These are phyloP conservation scores for Anodontia alba DNA, from an alignment of 2,888 invertebrate species.

Conservation along the genomic window DNA sequence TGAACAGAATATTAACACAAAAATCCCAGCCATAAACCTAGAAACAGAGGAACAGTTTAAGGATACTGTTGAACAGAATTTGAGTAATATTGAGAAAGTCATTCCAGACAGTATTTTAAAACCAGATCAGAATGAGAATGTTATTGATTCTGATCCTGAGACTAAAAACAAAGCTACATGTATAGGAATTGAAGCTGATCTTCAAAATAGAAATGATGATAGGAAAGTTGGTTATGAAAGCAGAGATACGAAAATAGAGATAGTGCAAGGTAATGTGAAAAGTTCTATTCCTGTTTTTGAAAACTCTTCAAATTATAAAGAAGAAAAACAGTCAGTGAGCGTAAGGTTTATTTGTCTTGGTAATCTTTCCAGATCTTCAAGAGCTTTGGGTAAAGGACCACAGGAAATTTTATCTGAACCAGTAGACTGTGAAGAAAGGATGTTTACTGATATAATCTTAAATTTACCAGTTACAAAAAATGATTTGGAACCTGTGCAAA, in stretches of 20 bases:
- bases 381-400: constrained; percentile 15
- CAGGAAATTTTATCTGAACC: constrained; percentile 28
- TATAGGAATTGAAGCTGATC: too few species aligned
- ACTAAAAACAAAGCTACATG: neutral
- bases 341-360: constrained; percentile 24
- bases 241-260: neutral
- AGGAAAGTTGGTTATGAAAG: neutral
- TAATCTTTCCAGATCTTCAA: constrained; percentile 18
- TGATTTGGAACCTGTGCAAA: neutral
- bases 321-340: neutral
- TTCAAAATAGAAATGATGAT: too few species aligned
- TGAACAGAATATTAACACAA: neutral
- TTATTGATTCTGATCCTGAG: too few species aligned
- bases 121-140: neutral
- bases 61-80: neutral
- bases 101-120: neutral
- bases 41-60: neutral
- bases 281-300: neutral
- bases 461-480: constrained; percentile 18
- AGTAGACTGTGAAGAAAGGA: constrained; percentile 25
- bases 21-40: neutral
- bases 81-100: neutral
- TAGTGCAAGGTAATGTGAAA: too few species aligned
- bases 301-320: neutral
- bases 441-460: constrained; percentile 22